Evolutionary conservation across 2,113 vertebrate species (phyloP).

Genomic region (Cepphus grylle): DNA sequence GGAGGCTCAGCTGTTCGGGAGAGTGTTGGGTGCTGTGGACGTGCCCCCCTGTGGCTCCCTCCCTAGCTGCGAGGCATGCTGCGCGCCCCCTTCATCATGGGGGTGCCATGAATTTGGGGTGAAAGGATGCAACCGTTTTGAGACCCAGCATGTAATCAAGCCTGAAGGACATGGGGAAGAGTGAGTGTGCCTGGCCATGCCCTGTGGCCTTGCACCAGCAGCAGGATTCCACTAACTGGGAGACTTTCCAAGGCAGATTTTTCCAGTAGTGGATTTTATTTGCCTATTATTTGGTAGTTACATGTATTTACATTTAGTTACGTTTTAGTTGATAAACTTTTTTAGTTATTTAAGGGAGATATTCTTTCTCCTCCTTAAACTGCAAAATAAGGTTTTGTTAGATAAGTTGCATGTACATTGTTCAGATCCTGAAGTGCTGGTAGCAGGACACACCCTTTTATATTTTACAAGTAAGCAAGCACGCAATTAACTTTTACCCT

Average conservation of each 20-base stretch:
- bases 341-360: background rate
- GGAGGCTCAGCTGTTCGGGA: background rate
- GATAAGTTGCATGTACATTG: background rate
- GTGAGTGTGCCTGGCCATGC: background rate
- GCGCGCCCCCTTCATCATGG: background rate
- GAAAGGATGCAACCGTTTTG: background rate
- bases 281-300: background rate
- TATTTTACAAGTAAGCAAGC: background rate
- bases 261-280: background rate
- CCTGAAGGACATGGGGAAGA: rapidly evolving
- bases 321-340: background rate
- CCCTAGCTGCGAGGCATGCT: background rate
- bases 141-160: background rate
- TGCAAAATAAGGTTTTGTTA: background rate
- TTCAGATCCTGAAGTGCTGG: background rate
- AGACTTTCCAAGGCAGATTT: background rate
- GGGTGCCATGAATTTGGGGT: background rate
- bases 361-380: background rate
- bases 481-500: background rate
- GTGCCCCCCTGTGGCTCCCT: background rate
- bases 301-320: background rate
- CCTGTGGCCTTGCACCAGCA: background rate
- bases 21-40: rapidly evolving
- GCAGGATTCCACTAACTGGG: background rate
- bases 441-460: background rate